Evolutionary conservation across 2,888 invertebrate genomes (phyloP), one percentile per base, ranked within the genome.

Genomic region (Leucania comma): DNA sequence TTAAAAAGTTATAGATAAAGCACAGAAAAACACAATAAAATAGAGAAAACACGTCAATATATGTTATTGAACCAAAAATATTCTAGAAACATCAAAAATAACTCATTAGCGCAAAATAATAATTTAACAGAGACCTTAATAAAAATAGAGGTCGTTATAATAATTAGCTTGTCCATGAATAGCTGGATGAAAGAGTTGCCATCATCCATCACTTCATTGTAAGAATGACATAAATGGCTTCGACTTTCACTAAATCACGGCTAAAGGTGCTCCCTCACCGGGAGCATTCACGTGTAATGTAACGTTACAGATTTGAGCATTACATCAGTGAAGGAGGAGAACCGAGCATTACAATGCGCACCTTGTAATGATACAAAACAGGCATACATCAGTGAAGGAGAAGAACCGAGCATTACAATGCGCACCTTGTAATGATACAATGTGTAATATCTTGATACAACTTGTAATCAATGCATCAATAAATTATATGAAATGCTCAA

Each of bases 171-270:
- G 62, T 78, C 63, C 63, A 51, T 62, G 65, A 75, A 54, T 48
- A 65, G 64, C 72, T 58, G 60, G 64, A 74, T 80, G 66, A 82
- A 84, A 82, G 72, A 75, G 77, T 70, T 70, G 1, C 63, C 61
- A 75, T 54, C 72, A 85, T 85, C 65, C 62, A 85, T 80, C 83
- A 72, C 22, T 26, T 60, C 68, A 74, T 81, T 85, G 74, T 83
- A 65, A 48, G 54, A 63, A 51, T 69, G 75, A 78, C 75, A 68
- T 66, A 77, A 85, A 83, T 57, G 63, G 67, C 62, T 50, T 42
- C 50, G 59, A 71, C 69, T 77, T 80, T 61, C 76, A 83, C 79
- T 56, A 64, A 81, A 78, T 84, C 81, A 84, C 35, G 72, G 46
- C 65, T 65, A n/a, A n/a, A n/a, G n/a, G n/a, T n/a, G n/a, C n/a